Evolutionary conservation across 2,797 vertebrate genomes (phyloP).

Genomic region (Lycodopsis pacificus): DNA sequence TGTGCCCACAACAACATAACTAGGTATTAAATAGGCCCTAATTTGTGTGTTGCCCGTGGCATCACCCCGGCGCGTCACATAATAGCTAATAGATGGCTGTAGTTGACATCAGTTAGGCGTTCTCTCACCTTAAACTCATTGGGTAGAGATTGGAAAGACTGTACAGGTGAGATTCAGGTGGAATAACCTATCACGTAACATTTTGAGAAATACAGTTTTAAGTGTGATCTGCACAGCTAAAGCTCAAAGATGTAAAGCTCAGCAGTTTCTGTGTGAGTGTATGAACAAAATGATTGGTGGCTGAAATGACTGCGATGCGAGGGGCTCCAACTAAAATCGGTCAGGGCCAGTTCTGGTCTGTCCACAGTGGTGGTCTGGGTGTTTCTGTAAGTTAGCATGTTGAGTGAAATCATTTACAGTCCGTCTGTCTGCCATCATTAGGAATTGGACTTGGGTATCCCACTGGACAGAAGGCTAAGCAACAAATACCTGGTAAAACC

Average conservation of each 20-base stretch:
- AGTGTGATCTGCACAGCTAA: not conserved
- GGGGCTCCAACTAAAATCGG: not conserved
- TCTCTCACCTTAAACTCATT: not conserved
- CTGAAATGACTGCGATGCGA: not conserved
- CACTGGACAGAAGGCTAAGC: conserved; percentile 34
- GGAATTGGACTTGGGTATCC: conserved; percentile 29
- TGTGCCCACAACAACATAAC: not conserved
- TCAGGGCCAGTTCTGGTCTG: not conserved
- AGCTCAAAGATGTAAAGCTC: not conserved
- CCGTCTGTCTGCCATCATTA: conserved; percentile 28
- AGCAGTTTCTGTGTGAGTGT: not conserved
- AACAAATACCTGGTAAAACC: conserved; percentile 63
- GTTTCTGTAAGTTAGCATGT: not conserved
- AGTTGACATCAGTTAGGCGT: not conserved
- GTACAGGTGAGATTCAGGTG: not conserved
- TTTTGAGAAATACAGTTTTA: not conserved
- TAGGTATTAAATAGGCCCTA: not conserved
- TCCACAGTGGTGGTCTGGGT: not conserved
- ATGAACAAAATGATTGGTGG: not conserved
- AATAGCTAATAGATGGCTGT: not conserved
- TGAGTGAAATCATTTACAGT: conserved; percentile 15
- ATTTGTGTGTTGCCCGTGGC: too few relatives aligned
- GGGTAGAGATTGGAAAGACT: not conserved
- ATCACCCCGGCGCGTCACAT: too few relatives aligned
- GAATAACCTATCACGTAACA: not conserved